Evolutionary conservation across 1,140 invertebrate species (phyloP).

Genomic region (Contarinia nasturtii): DNA sequence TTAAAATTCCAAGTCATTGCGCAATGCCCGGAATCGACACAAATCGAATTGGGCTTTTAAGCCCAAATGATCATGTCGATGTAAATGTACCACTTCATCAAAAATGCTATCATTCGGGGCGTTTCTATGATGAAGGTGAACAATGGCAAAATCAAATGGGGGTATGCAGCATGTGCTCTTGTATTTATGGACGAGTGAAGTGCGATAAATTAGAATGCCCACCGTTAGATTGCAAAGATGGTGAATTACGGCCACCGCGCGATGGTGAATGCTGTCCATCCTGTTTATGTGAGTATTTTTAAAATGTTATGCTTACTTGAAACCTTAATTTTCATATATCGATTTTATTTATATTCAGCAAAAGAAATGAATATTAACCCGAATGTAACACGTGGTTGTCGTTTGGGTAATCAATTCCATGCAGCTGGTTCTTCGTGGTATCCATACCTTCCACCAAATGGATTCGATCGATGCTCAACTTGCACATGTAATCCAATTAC

Average conservation of each 20-base stretch:
- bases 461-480: slow-evolving; percentile 71
- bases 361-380: too few species aligned
- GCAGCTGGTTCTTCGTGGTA: slow-evolving; percentile 65
- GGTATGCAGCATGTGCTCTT: slow-evolving; percentile 70
- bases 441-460: slow-evolving; percentile 74
- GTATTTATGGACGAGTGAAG: slow-evolving; percentile 49
- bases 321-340: too few species aligned
- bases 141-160: slow-evolving; percentile 61
- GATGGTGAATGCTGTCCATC: slow-evolving; percentile 64
- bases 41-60: slow-evolving; percentile 32
- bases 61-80: slow-evolving; percentile 24
- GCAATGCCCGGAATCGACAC: slow-evolving; percentile 27
- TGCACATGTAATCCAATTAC: slow-evolving; percentile 55
- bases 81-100: slow-evolving; percentile 24
- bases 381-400: slow-evolving; percentile 33
- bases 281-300: slow-evolving; percentile 40
- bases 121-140: slow-evolving; percentile 63
- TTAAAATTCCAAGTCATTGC: slow-evolving; percentile 48
- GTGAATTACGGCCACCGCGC: slow-evolving; percentile 24
- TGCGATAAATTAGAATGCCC: slow-evolving; percentile 72
- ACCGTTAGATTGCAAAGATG: slow-evolving; percentile 33
- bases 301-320: background rate
- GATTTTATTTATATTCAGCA: slow-evolving; percentile 14
- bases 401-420: slow-evolving; percentile 64
- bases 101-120: slow-evolving; percentile 46